These are phyloP conservation scores for Hylaeus anthracinus DNA, from an alignment of 1,140 invertebrate species.

Conservation along the genomic window DNA sequence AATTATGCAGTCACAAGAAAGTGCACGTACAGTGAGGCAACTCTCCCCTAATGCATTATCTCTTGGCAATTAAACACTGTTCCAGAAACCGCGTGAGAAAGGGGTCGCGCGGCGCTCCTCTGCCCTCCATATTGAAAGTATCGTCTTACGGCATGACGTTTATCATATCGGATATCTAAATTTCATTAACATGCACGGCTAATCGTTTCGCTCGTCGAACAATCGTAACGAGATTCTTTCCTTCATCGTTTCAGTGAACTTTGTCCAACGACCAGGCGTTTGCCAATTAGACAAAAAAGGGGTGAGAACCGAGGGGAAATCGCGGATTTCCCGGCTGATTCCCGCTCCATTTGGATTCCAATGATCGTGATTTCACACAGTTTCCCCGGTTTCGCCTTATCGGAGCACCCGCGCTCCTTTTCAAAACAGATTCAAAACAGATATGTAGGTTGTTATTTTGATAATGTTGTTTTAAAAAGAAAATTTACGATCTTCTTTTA, in stretches of 20 bases:
- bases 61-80: constrained; percentile 4
- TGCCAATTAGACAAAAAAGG: not conserved
- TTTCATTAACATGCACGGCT: not conserved
- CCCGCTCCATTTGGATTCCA: constrained; percentile 8
- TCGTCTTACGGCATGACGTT: not conserved
- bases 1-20: too few relatives aligned
- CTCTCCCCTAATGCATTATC: not conserved
- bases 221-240: not conserved
- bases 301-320: constrained; percentile 2
- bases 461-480: too few relatives aligned
- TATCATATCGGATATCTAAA: constrained; percentile 5
- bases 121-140: not conserved
- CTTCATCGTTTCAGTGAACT: not conserved
- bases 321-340: constrained; percentile 30
- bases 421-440: too few relatives aligned
- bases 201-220: not conserved
- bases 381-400: constrained; percentile 43
- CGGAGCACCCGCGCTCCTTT: constrained; percentile 31
- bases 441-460: too few relatives aligned
- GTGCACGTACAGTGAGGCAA: too few relatives aligned
- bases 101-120: not conserved
- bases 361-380: constrained; percentile 43
- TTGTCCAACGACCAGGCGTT: not conserved
- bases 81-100: constrained; percentile 14
- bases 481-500: too few relatives aligned